Percentiles rank a stretch among this genome's conserved stretches.
Evolutionary conservation across 2,797 vertebrate species (phyloP).

Genomic region (Miichthys miiuy): DNA sequence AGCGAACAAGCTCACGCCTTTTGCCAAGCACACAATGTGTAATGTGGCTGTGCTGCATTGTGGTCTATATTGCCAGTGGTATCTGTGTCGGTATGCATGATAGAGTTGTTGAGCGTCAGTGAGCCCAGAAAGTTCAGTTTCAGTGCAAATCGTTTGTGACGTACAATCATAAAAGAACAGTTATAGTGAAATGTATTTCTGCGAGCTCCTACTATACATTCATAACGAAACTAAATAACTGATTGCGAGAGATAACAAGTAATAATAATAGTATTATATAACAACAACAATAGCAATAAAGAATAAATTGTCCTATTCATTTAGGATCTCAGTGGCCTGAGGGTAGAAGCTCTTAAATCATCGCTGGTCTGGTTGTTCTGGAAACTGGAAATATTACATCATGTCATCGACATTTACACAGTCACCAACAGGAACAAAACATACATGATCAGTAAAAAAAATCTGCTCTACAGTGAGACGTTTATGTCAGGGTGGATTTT

Average conservation of each 20-base stretch:
- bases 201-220: too few species aligned
- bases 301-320: too few species aligned
- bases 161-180: too few species aligned
- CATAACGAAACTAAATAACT: too few species aligned
- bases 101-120: neutral
- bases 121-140: neutral
- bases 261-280: too few species aligned
- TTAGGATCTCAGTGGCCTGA: too few species aligned
- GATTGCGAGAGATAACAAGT: too few species aligned
- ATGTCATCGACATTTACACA: neutral
- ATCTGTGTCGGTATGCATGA: neutral
- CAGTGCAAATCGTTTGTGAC: too few species aligned
- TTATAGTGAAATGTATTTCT: too few species aligned
- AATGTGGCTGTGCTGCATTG: neutral
- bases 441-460: neutral
- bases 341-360: too few species aligned
- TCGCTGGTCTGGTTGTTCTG: too few species aligned
- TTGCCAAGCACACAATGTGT: neutral
- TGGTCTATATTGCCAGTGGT: neutral
- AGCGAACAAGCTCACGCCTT: neutral
- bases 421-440: neutral
- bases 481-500: constrained; percentile 39
- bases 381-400: neutral
- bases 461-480: fast-evolving
- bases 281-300: too few species aligned